Base-by-base conservation (phyloP, 2,113 vertebrate species). In the Eupsittula cactorum region DNA sequence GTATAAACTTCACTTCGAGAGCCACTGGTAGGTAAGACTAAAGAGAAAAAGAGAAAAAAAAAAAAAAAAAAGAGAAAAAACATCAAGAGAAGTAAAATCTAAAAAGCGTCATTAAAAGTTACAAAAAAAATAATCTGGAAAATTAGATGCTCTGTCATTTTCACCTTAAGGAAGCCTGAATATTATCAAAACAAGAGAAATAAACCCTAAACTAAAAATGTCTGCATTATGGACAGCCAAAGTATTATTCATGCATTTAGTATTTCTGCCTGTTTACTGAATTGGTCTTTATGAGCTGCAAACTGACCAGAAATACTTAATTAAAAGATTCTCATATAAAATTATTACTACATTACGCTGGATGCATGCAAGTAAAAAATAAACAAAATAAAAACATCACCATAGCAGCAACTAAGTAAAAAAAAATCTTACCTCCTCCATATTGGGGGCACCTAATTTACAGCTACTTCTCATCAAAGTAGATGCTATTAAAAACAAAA, bases 191-290 rank as follows among this genome's bases (percentile, higher is more conserved):
- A 59, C 3, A 83, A 50, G 3, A 16, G 15, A 5, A 4, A 4
- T n/a, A 4, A 10, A 1, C 1, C 3, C 12, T 8, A 33, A 52
- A 9, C 1, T 19, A 21, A 27, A 82, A 47, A 4, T 3, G 0
- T 27, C 31, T 73, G 9, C 7, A 18, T n/a, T 73, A 39, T 0
- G 2, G 12, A 44, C 16, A 82, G 7, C 2, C 14, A 44, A 79
- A 76, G 3, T 31, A 12, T 20, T 75, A 27, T 12, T 73, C 4
- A 59, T 42, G 3, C 3, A 25, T 47, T 70, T 52, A 69, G 4
- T 23, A 67, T 25, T 62, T 88, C 16, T 47, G 3, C 11, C 19
- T 50, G 2, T 33, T 89, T 57, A 76, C 8, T 44, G 13, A 47
- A 39, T 13, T 60, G 3, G 3, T 81, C 16, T 35, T 55, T 23